Base-by-base conservation (phyloP, 2,797 vertebrate genomes). In the Danio jaintianensis region DNA sequence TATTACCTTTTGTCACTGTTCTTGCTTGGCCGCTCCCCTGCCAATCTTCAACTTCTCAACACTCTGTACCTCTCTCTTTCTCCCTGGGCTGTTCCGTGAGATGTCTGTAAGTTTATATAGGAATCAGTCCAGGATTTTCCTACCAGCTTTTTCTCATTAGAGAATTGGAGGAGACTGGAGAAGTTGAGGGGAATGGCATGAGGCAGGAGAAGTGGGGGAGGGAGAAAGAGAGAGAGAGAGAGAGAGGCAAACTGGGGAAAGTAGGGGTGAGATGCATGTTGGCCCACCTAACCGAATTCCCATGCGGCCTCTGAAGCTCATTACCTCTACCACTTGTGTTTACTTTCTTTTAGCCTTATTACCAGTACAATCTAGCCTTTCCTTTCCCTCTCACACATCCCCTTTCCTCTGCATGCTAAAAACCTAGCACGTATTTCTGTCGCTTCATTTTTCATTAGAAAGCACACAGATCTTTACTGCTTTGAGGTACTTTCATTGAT, bases 71-170 rank as follows among this genome's bases (percentile, higher is more conserved):
- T 83, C 91, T 83, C 90, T 92, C 91, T 89, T 93, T 91, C 91
- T 93, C 91, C 89, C 67, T 87, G 91, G 91, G 92, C 92, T 92
- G 92, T 95, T 93, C 90, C 93, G 93, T 96, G 95, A 96, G 95
- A 96, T 95, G 96, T 94, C 95, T 96, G 95, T 95, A 95, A 96
- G 96, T 97, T 96, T 97, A 95, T 96, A 93, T 96, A 96, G 96
- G 96, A 96, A 92, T 93, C 90, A 90, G 92, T 96, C 96, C 96
- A 96, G 96, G 94, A 88, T 93, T 95, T 94, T 94, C 92, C 94
- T 94, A 89, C 89, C 96, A 97, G 95, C 95, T 96, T 98, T 96
- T 96, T 96, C 95, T 98, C 96, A 97, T 97, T 97, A 96, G 93
- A 86, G 89, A 88, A 91, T 88, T 90, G 90, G 89, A 89, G 88